Base-by-base conservation (phyloP, 1,140 invertebrate species). In the Hormaphis cornu region DNA sequence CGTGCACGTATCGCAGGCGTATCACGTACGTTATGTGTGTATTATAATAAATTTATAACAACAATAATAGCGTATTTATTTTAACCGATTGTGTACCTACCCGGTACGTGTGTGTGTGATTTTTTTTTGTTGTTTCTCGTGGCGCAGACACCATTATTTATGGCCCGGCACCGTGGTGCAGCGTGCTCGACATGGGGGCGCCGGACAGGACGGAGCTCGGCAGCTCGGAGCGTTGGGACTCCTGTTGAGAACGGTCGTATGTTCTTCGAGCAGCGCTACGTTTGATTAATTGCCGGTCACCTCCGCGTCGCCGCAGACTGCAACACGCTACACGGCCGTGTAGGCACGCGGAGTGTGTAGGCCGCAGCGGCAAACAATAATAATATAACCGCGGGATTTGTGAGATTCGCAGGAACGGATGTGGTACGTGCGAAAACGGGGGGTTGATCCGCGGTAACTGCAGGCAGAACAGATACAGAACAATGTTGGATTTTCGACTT, bases 191-290 rank as follows among this genome's bases (percentile, higher is more conserved):
- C 42, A 66, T 66, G 61, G 61, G 61, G 61, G 61, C 42, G 18
- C 28, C n/a, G 40, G 12, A n/a, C 12, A 46, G 12, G 42, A 26
- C 61, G 24, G 44, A 44, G 50, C 61, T 66, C 44, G 61, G 61
- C 61, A 66, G 61, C 61, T 66, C 30, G 44, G n/a, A 66, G 61
- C 61, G 61, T 66, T 16, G 4, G 61, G 28, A 58, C 61, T 66
- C 61, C 61, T 66, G 61, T 66, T 66, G 61, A 66, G 61, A 66
- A 46, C 26, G 40, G 26, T n/a, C n/a, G n/a, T n/a, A n/a, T n/a
- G 40, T n/a, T 44, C 58, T 61, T 46, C 61, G 61, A 48, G 18
- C 28, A 28, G 30, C 50, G 37, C 24, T 56, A 33, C 50, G 37
- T 37, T 56, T 58, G 61, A 66, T 66, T 66, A 66, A 66, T 66